Evolutionary conservation across 1,140 invertebrate species (phyloP).

Genomic region (Drosophila erecta): DNA sequence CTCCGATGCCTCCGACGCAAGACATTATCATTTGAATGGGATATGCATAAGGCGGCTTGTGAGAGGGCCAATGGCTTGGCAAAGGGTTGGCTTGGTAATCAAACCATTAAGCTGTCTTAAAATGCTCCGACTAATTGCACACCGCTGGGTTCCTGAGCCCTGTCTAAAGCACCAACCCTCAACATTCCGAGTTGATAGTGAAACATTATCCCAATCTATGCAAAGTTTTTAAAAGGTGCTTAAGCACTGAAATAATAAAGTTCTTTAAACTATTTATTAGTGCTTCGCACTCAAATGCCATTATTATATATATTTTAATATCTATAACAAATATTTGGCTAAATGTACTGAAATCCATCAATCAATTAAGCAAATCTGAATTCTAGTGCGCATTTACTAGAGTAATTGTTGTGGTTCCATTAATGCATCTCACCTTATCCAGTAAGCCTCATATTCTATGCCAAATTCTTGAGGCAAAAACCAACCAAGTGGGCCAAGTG

Average conservation of each 20-base stretch:
- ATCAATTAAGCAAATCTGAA: too few species aligned
- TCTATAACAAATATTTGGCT: too few species aligned
- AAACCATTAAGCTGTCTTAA: conserved; percentile 28
- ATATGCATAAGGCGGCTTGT: neutral
- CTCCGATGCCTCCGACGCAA: neutral
- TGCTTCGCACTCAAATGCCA: too few species aligned
- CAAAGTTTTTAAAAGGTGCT: neutral
- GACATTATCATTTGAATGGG: conserved; percentile 37
- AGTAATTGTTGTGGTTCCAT: too few species aligned
- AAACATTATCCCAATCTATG: neutral
- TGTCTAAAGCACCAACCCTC: neutral
- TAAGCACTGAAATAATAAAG: neutral
- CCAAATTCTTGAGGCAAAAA: neutral
- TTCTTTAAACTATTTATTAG: too few species aligned
- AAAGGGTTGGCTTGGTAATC: conserved; percentile 14
- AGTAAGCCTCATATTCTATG: too few species aligned
- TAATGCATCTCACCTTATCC: too few species aligned
- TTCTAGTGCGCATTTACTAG: too few species aligned
- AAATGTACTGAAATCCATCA: too few species aligned
- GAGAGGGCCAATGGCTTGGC: conserved; percentile 1
- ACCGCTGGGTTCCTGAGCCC: neutral
- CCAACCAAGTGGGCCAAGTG: conserved; percentile 26
- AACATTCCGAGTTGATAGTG: neutral
- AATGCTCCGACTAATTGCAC: conserved; percentile 22
- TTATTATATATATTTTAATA: too few species aligned